These are phyloP conservation scores for Malurus leucopterus DNA, from an alignment of 2,797 vertebrate species.

Conservation along the genomic window DNA sequence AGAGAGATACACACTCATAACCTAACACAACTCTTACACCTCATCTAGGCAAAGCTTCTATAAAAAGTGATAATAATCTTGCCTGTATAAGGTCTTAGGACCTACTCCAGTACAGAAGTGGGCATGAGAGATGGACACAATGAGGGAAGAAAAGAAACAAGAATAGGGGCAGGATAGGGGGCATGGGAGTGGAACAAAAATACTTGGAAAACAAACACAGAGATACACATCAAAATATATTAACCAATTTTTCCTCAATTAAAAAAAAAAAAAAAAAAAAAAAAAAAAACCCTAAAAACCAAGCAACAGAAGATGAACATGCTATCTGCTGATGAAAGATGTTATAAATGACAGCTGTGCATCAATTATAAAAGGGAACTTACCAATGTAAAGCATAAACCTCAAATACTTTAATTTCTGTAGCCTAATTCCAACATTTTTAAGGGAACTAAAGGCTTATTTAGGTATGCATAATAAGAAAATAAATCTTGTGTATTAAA, in stretches of 20 bases:
- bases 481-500: background rate
- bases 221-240: background rate
- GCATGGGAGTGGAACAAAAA: background rate
- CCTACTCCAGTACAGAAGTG: background rate
- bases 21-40: background rate
- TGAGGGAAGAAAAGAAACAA: background rate
- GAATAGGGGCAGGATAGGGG: rapidly evolving
- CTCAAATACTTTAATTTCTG: background rate
- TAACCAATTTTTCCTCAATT: background rate
- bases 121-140: background rate
- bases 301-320: background rate
- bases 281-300: background rate
- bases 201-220: background rate
- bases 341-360: background rate
- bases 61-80: background rate
- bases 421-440: background rate
- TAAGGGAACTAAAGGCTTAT: background rate
- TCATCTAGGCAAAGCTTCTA: background rate
- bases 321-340: background rate
- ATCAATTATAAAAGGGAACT: background rate
- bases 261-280: background rate
- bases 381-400: background rate
- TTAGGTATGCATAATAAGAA: background rate
- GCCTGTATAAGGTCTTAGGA: background rate
- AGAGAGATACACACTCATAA: background rate